Base-by-base conservation (phyloP, 2,888 invertebrate genomes). In the Lepidochitona cinerea region DNA sequence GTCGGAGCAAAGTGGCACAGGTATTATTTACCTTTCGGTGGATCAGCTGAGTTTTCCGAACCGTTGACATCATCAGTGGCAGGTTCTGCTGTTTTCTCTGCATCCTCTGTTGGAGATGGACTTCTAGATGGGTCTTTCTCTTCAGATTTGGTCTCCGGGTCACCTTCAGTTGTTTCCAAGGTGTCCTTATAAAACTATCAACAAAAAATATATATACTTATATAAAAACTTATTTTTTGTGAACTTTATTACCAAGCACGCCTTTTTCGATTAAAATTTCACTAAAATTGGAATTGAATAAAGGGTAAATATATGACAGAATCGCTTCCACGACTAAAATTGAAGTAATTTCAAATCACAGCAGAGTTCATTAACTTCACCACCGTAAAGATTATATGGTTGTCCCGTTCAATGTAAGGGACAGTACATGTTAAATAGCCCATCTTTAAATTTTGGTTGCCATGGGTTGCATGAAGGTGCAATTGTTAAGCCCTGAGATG, bases 161-260 rank as follows among this genome's bases (percentile, higher is more conserved):
- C n/a, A n/a, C n/a, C 80, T 37, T 79, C 80, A 37, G 70, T 74
- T n/a, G 93, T 93, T 82, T 96, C 95, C 76, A 97, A 91, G 0
- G 97, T 97, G 83, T 97, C 97, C 92, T 97, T 96, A 90, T 97
- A 97, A 91, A 97, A 97, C 93, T 93, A 87, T 7, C 18, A 7
- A 5, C 1, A 7, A n/a, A 49, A 4, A 12, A 9, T 41, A 41
- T 41, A 9, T 18, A 41, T 41, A 41, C 41, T 18, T 41, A 9
- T 18, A 12, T 12, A 41, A 41, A 9, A 41, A 41, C 18, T 12
- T 41, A 41, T 41, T 41, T 41, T 41, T 41, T 41, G 9, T 18
- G 9, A 41, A 41, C 41, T 41, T 18, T 18, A 41, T 18, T 41
- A 18, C 41, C 41, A 9, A 41, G 18, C 9, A 9, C n/a, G n/a